phyloP scores from a whole-genome alignment of 2,113 vertebrate species.

The Calypte anna region DNA sequence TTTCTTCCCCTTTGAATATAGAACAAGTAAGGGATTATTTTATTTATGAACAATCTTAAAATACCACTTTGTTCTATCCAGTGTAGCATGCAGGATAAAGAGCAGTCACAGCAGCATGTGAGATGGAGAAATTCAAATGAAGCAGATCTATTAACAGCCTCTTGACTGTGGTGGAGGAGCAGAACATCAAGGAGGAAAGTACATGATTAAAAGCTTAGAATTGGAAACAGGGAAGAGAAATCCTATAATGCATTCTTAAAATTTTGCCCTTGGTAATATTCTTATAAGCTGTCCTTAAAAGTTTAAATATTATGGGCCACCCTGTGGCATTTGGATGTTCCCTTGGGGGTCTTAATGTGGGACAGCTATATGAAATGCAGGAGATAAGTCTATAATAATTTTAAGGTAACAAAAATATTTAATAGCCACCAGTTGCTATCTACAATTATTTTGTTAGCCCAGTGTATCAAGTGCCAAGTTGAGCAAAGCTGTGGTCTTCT shows the following conservation, averaged over 20 bases:
- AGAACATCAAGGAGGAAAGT: neutral
- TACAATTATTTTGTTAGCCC: neutral
- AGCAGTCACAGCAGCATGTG: neutral
- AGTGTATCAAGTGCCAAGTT: neutral
- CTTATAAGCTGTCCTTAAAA: neutral
- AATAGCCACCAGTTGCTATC: neutral
- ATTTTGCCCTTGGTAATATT: neutral
- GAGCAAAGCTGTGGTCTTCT: neutral
- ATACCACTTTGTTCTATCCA: neutral
- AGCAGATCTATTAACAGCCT: neutral
- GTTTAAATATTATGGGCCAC: neutral
- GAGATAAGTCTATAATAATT: neutral
- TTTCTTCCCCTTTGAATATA: neutral
- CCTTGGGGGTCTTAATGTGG: neutral
- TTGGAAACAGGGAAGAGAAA: neutral
- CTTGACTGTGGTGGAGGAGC: neutral
- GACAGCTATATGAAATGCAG: neutral
- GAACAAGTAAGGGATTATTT: neutral
- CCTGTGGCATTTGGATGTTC: neutral
- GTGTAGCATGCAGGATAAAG: neutral
- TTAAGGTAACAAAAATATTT: neutral
- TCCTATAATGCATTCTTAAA: neutral
- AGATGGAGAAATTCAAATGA: neutral
- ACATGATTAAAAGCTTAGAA: neutral
- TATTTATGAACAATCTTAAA: neutral